Conservation (phyloP, 2,113 vertebrate species). For the Cathartes aura region DNA sequence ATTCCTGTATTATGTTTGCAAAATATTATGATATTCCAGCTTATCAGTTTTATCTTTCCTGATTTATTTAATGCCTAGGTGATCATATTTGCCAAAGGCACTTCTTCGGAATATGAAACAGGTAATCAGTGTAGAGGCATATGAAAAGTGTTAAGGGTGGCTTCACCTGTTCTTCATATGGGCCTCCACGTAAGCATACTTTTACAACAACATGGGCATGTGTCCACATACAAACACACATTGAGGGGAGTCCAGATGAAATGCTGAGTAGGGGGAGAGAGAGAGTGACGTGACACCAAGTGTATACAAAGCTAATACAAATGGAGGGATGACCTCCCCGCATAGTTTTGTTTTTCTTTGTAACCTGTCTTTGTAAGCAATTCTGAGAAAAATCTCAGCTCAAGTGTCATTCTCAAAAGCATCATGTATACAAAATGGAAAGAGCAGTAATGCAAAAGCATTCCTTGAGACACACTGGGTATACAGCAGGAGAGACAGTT, state of each 20-base stretch:
- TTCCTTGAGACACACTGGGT: not conserved
- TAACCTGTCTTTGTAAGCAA: not conserved
- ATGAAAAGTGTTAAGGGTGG: not conserved
- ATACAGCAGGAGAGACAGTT: not conserved
- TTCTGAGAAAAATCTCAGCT: not conserved
- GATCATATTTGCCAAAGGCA: not conserved
- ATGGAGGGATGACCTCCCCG: fast-evolving
- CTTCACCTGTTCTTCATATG: not conserved
- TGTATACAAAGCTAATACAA: not conserved
- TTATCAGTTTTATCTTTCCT: not conserved
- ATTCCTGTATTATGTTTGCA: not conserved
- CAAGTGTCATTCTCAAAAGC: not conserved
- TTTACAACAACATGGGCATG: fast-evolving
- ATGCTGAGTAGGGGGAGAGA: not conserved
- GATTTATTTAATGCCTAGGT: not conserved
- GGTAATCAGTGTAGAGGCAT: not conserved
- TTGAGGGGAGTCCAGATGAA: not conserved
- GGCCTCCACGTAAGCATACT: not conserved
- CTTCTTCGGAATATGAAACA: not conserved
- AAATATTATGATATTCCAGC: not conserved
- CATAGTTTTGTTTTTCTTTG: not conserved
- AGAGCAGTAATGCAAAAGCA: not conserved
- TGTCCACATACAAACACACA: not conserved
- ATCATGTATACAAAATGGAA: not conserved
- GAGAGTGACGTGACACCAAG: not conserved